Evolutionary conservation across 2,113 vertebrate species (phyloP).

Genomic region (Ammodytes dubius): DNA sequence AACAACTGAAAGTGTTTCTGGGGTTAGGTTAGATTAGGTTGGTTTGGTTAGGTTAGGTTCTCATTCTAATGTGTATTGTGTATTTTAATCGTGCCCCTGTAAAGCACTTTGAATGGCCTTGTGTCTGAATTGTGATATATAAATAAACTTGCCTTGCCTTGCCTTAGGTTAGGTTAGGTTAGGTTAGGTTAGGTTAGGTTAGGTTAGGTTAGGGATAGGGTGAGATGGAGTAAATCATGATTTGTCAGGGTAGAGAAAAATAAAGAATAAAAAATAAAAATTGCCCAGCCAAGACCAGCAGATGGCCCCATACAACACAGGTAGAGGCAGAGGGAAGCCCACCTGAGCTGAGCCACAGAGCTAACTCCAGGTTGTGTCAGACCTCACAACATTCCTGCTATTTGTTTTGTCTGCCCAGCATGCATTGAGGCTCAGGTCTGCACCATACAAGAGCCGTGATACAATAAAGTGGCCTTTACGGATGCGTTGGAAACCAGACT

Average conservation of each 20-base stretch:
- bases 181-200: too few relatives aligned
- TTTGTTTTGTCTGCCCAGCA: conserved; percentile 5
- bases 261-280: not conserved
- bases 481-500: not conserved
- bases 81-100: too few relatives aligned
- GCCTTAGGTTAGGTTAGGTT: too few relatives aligned
- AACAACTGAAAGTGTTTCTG: conserved; percentile 22
- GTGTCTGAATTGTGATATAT: too few relatives aligned
- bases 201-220: not conserved
- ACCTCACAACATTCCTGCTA: not conserved
- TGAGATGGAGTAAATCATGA: conserved; percentile 3
- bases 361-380: not conserved
- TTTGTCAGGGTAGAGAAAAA: not conserved
- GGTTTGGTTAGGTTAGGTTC: too few relatives aligned
- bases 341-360: not conserved
- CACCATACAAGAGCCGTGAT: not conserved
- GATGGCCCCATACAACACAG: conserved; percentile 54
- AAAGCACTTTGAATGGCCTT: too few relatives aligned
- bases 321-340: not conserved
- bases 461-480: not conserved
- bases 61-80: too few relatives aligned
- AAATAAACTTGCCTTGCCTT: too few relatives aligned
- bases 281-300: conserved; percentile 50
- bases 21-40: too few relatives aligned
- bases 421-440: conserved; percentile 11